Evolutionary conservation across 2,113 vertebrate species (phyloP), one percentile per base, ranked within the genome.

Genomic region (Rhinogobius similis): DNA sequence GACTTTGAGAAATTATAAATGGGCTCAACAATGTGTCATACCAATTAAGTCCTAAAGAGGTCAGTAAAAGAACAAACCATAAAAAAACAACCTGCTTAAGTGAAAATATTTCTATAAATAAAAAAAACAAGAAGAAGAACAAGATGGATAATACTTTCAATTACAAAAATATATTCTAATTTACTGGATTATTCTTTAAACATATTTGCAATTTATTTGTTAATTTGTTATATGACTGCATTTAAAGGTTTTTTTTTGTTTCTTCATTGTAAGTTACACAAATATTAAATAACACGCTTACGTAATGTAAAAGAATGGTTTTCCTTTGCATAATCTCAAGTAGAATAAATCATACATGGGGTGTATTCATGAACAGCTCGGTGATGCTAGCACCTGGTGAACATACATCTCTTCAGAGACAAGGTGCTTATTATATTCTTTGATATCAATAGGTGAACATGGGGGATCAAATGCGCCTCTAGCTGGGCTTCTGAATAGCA

Each of bases 391-490:
- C n/a, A 50, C n/a, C n/a, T 39, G 46, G 76, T 69, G 75, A 86
- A 86, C 76, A 79, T 84, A 79, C 88, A 85, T 81, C 82, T 84
- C 85, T 83, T 50, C 24, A 73, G 72, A 79, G 81, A 81, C 80
- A 79, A 70, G 72, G 75, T 86, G 83, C 85, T 65, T 73, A 85
- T 86, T 84, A 65, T 84, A 78, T 86, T 78, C 79, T 87, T 81
- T 80, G 81, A 85, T 88, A 88, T 88, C 88, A 82, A 84, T 83
- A 87, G 84, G 86, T 85, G 86, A 88, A 86, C 74, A 78, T 80
- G 87, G 26, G 71, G 80, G 88, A 91, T 90, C 76, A 87, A 93
- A 88, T 76, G 85, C 90, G 82, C 89, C 78, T 86, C 86, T 72
- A 66, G 84, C 72, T 75, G 75, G 83, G 86, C 79, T 75, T 23